Evolutionary conservation across 2,113 vertebrate species (phyloP), one percentile per base, ranked within the genome.

Genomic region (Promerops cafer): DNA sequence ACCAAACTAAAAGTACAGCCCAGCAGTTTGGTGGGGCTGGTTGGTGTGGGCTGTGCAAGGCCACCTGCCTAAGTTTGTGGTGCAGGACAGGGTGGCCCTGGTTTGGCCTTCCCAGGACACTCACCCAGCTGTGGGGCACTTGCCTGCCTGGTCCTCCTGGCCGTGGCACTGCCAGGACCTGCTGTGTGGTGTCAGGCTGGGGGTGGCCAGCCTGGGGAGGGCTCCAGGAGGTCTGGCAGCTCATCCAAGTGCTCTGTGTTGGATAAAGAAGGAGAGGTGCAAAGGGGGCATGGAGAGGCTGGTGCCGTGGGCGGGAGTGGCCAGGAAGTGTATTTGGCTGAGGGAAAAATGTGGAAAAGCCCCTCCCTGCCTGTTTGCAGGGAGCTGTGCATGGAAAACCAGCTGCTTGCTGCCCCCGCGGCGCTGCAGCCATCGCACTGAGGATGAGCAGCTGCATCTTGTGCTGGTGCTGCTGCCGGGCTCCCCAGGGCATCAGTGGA

Each of bases 401-500:
- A 3, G 13, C 47, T 3, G 1, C 14, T 9, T 63, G 44, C 70
- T 91, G 65, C 33, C 24, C 83, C 53, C 4, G 1, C 6, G 39
- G 80, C 53, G 45, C 86, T 87, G 72, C 53, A 66, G 75, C 63
- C 14, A 0, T 11, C 0, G 1, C 15, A 22, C 61, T 6, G 33
- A 26, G 74, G 20, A 14, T 37, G n/a, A 89, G 64, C 53, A 22
- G 66, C 74, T 87, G 45, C 70, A 35, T 11, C 47, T 47, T 9
- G n/a, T 47, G 57, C n/a, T 10, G 70, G 11, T 64, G 72, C 60
- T 68, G 13, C 27, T n/a, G 83, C 1, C 1, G 26, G 21, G 53
- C 39, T 75, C 37, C 26, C 61, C n/a, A 5, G 16, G n/a, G 42
- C 8, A 6, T 1, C 24, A 42, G 2, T 2, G 0, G 57, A 72